These are phyloP conservation scores for Hyphantria cunea DNA, from an alignment of 1,140 invertebrate species.

Conservation along the genomic window DNA sequence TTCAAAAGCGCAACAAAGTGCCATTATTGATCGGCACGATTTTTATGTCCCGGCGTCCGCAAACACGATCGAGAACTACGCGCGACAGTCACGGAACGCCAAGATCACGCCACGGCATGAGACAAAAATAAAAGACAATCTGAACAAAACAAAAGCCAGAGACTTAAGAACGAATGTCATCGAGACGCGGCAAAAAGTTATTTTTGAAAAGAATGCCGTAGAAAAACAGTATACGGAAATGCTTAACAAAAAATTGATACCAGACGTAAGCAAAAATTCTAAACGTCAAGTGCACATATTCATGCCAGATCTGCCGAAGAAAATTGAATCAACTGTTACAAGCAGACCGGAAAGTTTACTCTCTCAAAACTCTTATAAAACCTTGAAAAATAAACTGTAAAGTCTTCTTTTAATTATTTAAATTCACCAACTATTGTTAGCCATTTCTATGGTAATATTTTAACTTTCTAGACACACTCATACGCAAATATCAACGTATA, in stretches of 20 bases:
- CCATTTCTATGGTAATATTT: no score
- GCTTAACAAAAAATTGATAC: constrained; percentile 73
- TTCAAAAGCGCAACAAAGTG: constrained; percentile 48
- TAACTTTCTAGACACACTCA: no score
- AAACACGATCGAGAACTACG: constrained; percentile 75
- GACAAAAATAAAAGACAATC: constrained; percentile 56
- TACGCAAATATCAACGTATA: no score
- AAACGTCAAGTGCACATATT: constrained; percentile 86
- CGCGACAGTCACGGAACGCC: constrained; percentile 71
- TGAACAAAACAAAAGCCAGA: constrained; percentile 54
- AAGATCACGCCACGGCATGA: constrained; percentile 66
- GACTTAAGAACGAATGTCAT: constrained; percentile 55
- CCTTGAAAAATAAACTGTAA: constrained; percentile 33
- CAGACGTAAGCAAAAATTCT: constrained; percentile 53
- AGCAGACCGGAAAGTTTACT: constrained; percentile 62
- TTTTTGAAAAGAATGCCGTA: constrained; percentile 56
- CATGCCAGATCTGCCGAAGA: constrained; percentile 84
- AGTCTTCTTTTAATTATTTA: neutral
- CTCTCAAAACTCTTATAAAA: constrained; percentile 49
- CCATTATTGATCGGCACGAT: constrained; percentile 68
- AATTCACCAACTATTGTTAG: neutral
- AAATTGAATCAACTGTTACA: constrained; percentile 42
- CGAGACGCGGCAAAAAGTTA: constrained; percentile 64
- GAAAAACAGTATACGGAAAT: constrained; percentile 76
- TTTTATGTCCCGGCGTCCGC: constrained; percentile 66